These are phyloP conservation scores for Herpetotheres cachinnans DNA, from an alignment of 2,113 vertebrate species.

Conservation along the genomic window DNA sequence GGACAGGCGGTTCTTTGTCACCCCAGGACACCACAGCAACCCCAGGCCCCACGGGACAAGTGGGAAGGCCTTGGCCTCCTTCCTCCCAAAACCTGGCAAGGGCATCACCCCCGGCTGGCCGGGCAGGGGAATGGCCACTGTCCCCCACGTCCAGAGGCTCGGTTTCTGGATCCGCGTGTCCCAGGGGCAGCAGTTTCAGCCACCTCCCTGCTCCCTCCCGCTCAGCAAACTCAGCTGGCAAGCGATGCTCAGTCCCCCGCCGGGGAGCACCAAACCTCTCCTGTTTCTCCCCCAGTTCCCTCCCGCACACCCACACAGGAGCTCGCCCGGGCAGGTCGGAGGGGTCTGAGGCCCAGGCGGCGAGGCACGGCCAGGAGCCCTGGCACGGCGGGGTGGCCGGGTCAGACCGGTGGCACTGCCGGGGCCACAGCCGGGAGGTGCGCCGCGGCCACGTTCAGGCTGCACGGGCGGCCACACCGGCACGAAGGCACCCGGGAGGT, in stretches of 20 bases:
- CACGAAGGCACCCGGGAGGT: background rate
- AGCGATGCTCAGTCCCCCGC: background rate
- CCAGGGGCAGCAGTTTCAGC: background rate
- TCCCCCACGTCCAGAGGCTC: background rate
- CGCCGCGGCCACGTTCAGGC: rapidly evolving
- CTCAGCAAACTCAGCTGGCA: background rate
- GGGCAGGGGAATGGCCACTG: rapidly evolving
- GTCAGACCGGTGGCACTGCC: background rate
- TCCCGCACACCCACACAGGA: background rate
- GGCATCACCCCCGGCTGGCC: background rate
- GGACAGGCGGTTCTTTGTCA: background rate
- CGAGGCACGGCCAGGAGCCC: background rate
- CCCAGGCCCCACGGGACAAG: background rate
- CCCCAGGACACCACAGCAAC: background rate
- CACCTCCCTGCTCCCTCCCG: background rate
- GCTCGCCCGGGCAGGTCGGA: background rate
- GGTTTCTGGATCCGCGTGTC: background rate
- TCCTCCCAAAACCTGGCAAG: background rate
- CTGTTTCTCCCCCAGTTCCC: background rate
- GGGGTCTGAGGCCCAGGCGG: too few species aligned
- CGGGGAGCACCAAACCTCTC: background rate
- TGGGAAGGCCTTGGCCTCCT: background rate
- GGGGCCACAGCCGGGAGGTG: rapidly evolving
- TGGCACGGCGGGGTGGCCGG: background rate
- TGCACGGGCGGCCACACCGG: rapidly evolving